Conservation (phyloP, 92 coral and sea anemone species). For the Phenganax stokvisi region DNA sequence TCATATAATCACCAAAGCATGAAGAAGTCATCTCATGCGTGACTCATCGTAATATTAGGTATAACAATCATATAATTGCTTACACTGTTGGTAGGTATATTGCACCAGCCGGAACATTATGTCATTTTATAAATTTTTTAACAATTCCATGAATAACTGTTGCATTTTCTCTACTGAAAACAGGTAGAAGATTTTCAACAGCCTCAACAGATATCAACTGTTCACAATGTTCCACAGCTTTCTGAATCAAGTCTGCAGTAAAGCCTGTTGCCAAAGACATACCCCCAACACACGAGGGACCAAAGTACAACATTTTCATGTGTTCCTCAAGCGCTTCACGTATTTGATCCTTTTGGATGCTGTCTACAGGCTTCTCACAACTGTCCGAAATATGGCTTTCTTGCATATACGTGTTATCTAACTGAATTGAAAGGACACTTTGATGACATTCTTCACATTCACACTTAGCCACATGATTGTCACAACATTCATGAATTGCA, state of each 20-base stretch:
- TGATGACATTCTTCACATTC: constrained; percentile 44
- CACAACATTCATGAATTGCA: constrained; percentile 53
- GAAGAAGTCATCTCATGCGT: no score
- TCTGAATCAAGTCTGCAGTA: background rate
- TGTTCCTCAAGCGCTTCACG: background rate
- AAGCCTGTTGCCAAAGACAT: background rate
- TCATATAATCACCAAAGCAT: no score
- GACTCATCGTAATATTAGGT: no score
- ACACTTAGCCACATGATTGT: constrained; percentile 37
- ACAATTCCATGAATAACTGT: constrained; percentile 30
- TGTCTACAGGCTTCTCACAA: background rate
- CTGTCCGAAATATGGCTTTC: background rate
- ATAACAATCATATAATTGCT: no score
- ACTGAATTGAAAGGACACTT: background rate
- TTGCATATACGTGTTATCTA: background rate
- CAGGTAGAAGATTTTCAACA: constrained; percentile 24
- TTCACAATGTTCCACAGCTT: background rate
- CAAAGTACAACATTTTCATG: background rate
- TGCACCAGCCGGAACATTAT: no score
- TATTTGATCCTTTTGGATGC: background rate
- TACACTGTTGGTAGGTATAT: no score
- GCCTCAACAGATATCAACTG: background rate
- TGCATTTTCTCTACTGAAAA: constrained; percentile 46
- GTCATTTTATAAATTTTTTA: no score
- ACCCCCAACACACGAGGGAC: background rate